Evolutionary conservation across 2,113 vertebrate species (phyloP).

Genomic region (Macroglossus sobrinus): DNA sequence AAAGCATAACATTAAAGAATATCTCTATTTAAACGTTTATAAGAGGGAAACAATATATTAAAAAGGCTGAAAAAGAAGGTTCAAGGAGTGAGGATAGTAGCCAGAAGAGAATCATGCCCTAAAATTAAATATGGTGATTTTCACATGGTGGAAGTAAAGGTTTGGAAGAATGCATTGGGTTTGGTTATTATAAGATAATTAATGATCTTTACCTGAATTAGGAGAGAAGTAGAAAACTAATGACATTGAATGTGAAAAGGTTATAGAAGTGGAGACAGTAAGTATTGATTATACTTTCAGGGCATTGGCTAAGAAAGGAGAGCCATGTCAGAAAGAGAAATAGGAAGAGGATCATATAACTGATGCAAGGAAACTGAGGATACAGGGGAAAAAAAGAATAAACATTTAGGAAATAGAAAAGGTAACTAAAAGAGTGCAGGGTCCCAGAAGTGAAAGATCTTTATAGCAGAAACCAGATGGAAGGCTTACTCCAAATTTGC

Average conservation of each 20-base stretch:
- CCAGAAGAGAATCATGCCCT: background rate
- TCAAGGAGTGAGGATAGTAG: background rate
- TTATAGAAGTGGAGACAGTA: background rate
- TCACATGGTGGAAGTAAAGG: background rate
- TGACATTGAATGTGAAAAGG: background rate
- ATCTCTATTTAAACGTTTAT: background rate
- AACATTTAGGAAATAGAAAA: background rate
- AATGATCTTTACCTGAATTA: background rate
- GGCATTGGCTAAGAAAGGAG: background rate
- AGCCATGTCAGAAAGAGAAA: background rate
- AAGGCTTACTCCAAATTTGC: background rate
- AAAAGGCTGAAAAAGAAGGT: background rate
- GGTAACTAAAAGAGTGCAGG: background rate
- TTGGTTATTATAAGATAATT: background rate
- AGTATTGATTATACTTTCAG: background rate
- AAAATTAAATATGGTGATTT: background rate
- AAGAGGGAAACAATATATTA: background rate
- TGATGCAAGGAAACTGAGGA: background rate
- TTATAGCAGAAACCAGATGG: background rate
- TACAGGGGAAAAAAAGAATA: background rate
- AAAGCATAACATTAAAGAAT: background rate
- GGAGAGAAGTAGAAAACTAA: background rate
- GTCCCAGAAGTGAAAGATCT: background rate
- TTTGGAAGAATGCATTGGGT: background rate
- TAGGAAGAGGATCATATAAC: no score